Percentiles rank a stretch among this genome's conserved stretches.
Evolutionary conservation across 2,888 invertebrate genomes (phyloP).

Genomic region (Lomographa bimaculata): DNA sequence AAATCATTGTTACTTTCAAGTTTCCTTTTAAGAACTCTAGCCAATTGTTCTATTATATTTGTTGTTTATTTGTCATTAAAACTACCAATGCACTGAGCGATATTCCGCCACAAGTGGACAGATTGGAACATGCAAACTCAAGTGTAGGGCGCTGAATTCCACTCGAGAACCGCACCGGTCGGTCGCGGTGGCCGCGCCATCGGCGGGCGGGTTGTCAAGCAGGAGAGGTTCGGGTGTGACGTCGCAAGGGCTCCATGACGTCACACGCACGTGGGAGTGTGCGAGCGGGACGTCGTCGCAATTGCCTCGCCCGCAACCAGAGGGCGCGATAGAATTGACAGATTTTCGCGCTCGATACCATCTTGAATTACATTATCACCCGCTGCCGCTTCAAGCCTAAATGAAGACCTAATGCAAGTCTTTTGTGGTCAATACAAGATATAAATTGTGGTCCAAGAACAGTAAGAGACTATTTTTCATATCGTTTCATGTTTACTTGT

Average conservation of each 20-base stretch:
- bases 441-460: no score
- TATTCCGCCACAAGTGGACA: no score
- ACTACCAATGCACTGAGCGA: no score
- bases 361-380: conserved; percentile 69
- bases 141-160: conserved; percentile 7
- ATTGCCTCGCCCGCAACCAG: conserved; percentile 42
- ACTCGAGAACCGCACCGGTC: not conserved
- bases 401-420: conserved; percentile 3
- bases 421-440: no score
- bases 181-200: not conserved
- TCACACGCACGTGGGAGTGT: conserved; percentile 74
- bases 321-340: conserved; percentile 73
- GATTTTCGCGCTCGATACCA: conserved; percentile 76
- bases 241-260: conserved; percentile 65
- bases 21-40: no score
- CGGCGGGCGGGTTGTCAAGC: conserved; percentile 9
- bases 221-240: conserved; percentile 47
- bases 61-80: no score
- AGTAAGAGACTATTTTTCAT: no score
- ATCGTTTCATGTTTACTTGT: no score
- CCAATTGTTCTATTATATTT: no score
- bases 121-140: conserved; percentile 3
- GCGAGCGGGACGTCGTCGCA: conserved; percentile 53
- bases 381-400: conserved; percentile 30
- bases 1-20: no score